These are phyloP conservation scores for Epizoanthus stellaris DNA, from an alignment of 92 coral and sea anemone species.

Conservation along the genomic window DNA sequence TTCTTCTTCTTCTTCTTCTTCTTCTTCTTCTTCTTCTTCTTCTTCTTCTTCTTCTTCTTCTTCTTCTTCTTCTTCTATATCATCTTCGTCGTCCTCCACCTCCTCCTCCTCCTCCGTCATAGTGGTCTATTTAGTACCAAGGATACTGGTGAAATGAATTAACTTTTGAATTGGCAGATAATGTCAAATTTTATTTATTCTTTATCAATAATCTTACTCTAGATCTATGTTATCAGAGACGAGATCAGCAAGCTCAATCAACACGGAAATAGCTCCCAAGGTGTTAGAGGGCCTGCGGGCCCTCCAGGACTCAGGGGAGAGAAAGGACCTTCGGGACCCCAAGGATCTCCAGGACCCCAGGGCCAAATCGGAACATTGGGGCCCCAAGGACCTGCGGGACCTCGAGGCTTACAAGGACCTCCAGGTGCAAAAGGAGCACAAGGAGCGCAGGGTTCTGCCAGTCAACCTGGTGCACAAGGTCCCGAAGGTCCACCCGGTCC, in stretches of 20 bases:
- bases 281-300: not conserved
- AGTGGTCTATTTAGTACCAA: too few species aligned
- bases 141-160: too few species aligned
- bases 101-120: too few species aligned
- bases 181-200: not conserved
- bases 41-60: too few species aligned
- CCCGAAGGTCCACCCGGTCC: conserved; percentile 34
- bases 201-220: not conserved
- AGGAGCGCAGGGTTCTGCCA: conserved; percentile 35
- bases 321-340: not conserved
- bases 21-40: too few species aligned
- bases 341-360: conserved; percentile 30
- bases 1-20: too few species aligned
- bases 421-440: conserved; percentile 6
- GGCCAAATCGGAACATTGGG: conserved; percentile 42
- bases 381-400: conserved; percentile 37
- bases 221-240: not conserved
- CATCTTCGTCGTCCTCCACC: too few species aligned
- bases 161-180: too few species aligned
- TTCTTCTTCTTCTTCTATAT: too few species aligned
- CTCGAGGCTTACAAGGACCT: conserved; percentile 12
- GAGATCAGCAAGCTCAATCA: not conserved
- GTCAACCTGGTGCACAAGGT: conserved; percentile 40
- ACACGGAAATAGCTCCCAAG: not conserved
- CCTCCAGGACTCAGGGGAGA: not conserved